A percentile compares a stretch with the other conserved stretches of the same genome.
These are phyloP conservation scores for Pangasius mekongensis DNA, from an alignment of 2,797 vertebrate genomes.

Conservation along the genomic window DNA sequence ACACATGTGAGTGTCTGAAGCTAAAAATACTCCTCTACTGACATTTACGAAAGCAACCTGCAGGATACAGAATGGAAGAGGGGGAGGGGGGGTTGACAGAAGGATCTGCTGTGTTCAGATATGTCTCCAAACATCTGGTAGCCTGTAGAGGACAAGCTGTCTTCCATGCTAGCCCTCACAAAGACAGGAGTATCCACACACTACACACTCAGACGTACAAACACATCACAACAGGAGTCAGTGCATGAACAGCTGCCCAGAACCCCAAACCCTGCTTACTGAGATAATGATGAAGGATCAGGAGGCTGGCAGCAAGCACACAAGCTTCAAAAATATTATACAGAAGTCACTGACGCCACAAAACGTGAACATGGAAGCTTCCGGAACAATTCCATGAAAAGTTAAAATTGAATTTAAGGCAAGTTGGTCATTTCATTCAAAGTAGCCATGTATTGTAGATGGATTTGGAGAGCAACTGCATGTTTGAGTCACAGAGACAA, in stretches of 20 bases:
- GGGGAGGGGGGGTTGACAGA: not conserved
- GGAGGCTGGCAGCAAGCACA: not conserved
- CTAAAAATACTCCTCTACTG: constrained; percentile 2
- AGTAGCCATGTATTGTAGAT: not conserved
- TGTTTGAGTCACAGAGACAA: not conserved
- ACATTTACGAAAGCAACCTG: not conserved
- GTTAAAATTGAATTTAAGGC: not conserved
- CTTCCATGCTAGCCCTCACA: constrained; percentile 20
- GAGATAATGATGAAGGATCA: constrained; percentile 43
- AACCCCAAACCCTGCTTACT: constrained; percentile 32
- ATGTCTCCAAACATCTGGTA: constrained; percentile 15
- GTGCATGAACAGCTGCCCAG: constrained; percentile 35
- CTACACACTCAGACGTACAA: constrained; percentile 28
- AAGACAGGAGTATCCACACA: constrained; percentile 30
- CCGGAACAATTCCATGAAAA: not conserved
- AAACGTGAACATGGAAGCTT: not conserved
- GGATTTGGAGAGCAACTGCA: not conserved
- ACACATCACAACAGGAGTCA: constrained; percentile 26
- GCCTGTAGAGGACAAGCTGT: constrained; percentile 1
- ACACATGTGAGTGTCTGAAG: not conserved
- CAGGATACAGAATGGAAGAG: too few relatives aligned
- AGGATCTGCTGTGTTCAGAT: constrained; percentile 33
- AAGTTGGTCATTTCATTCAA: not conserved
- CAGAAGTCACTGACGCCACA: not conserved
- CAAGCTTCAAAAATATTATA: not conserved